Evolutionary conservation across 2,888 invertebrate species (phyloP), one percentile per base, ranked within the genome.

Genomic region (Eueremaeus valkanovi): DNA sequence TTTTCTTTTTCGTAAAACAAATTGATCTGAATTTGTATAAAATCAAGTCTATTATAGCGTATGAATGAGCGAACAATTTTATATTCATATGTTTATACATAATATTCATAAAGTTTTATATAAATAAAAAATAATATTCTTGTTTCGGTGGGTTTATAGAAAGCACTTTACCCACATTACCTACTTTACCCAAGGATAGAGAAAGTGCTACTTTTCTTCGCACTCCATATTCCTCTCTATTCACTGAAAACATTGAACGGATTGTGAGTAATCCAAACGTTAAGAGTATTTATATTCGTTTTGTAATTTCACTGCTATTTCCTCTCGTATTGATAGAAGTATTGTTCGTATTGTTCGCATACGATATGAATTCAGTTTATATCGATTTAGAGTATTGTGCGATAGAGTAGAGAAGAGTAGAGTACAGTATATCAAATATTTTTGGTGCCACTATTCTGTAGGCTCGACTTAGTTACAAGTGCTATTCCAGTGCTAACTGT

Each of bases 271-370:
- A 68, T 68, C 24, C 68, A 40, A 68, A 40, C 24, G 40, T 68
- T 68, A 40, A 68, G 36, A 68, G 68, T 68, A 68, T 68, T 68
- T 68, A 68, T 68, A 68, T 36, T 68, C 21, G 13, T 68, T 42
- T 68, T n/a, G 68, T 68, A 68, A 68, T 68, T 68, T 68, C 68
- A 68, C 21, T 68, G 40, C 33, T 24, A 36, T 68, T 42, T 68
- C 24, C 40, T 68, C n/a, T 18, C 9, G 18, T 24, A 29, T 68
- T 40, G 21, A 68, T 68, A 68, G 11, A 68, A 68, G 40, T 68
- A 40, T 68, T 42, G 40, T 42, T 68, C 36, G 68, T 40, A 40
- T n/a, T n/a, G n/a, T n/a, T n/a, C n/a, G n/a, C n/a, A n/a, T n/a
- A n/a, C n/a, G n/a, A n/a, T 68, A 68, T 68, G 40, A 68, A 68